Evolutionary conservation across 2,888 invertebrate species (phyloP).

Genomic region (Orgyia antiqua): DNA sequence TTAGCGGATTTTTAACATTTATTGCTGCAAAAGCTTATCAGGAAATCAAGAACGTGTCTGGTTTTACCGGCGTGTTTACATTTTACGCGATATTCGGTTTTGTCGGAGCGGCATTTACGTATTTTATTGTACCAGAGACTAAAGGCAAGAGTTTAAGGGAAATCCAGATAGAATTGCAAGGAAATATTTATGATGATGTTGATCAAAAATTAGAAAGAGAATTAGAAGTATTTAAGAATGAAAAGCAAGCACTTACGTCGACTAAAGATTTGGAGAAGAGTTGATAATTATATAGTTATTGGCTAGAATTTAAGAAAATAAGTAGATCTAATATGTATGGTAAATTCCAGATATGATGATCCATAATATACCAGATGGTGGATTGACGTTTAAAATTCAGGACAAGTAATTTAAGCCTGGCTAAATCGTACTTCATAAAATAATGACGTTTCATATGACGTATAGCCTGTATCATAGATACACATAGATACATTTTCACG

Average conservation of each 20-base stretch:
- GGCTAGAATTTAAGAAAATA: too few species aligned
- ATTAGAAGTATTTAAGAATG: constrained; percentile 2
- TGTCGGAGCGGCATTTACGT: constrained; percentile 66
- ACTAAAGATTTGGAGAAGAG: too few species aligned
- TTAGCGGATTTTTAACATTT: constrained; percentile 66
- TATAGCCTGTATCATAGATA: too few species aligned
- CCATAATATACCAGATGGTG: too few species aligned
- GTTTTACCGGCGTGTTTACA: constrained; percentile 71
- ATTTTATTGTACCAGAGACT: constrained; percentile 74
- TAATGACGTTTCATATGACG: too few species aligned
- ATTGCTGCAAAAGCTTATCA: constrained; percentile 71
- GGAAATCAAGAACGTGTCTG: constrained; percentile 57
- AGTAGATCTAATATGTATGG: too few species aligned
- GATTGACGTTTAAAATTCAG: too few species aligned
- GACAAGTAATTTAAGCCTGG: too few species aligned
- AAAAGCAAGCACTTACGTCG: background rate
- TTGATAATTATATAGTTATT: too few species aligned
- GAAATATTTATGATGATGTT: constrained; percentile 35
- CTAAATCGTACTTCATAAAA: too few species aligned
- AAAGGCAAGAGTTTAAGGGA: constrained; percentile 72
- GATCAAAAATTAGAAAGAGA: constrained; percentile 23
- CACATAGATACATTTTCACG: too few species aligned
- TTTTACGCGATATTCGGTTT: constrained; percentile 64
- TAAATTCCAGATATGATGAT: too few species aligned
- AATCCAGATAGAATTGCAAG: constrained; percentile 51